Percentiles rank a stretch among this genome's conserved stretches.
Evolutionary conservation across 2,797 vertebrate genomes (phyloP).

Genomic region (Cryptoprocta ferox): DNA sequence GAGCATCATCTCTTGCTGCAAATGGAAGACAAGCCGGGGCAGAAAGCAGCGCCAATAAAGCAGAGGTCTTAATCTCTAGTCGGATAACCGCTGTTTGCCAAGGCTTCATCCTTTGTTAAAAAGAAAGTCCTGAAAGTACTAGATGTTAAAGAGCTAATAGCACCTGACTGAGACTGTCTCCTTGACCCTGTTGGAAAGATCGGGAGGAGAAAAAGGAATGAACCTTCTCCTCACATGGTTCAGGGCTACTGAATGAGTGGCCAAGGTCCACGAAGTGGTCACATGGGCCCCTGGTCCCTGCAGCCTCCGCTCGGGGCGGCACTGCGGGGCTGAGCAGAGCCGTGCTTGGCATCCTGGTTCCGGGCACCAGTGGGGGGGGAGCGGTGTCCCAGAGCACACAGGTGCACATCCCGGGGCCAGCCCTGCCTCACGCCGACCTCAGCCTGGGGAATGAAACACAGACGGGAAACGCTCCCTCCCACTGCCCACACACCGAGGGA

Average conservation of each 20-base stretch:
- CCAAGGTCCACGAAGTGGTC: background rate
- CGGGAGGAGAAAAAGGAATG: background rate
- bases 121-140: background rate
- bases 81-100: background rate
- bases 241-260: background rate
- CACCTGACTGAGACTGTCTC: background rate
- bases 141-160: background rate
- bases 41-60: background rate
- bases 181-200: background rate
- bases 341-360: background rate
- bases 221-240: background rate
- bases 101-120: background rate
- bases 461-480: background rate
- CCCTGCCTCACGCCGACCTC: background rate
- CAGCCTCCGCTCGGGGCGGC: accelerated
- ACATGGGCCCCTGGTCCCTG: background rate
- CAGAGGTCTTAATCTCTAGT: background rate
- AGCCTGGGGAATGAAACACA: background rate
- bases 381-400: background rate
- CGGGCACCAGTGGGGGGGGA: background rate
- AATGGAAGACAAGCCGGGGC: background rate
- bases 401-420: background rate
- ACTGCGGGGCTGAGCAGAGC: background rate
- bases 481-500: background rate
- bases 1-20: accelerated